phyloP scores from a whole-genome alignment of 2,888 invertebrate species.

The Melieria omissa region DNA sequence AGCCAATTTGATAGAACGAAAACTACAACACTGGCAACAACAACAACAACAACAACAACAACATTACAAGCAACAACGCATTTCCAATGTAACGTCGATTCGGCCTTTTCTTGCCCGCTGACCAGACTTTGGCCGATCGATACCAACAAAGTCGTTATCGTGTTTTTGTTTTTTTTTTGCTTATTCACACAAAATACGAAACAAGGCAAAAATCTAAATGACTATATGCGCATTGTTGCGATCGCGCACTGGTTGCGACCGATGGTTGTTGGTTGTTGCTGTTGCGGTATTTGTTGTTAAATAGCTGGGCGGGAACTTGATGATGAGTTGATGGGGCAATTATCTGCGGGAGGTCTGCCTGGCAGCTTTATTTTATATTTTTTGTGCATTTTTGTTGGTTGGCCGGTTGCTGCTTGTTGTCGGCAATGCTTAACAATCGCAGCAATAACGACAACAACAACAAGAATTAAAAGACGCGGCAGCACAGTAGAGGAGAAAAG shows the following conservation, averaged over 20 bases:
- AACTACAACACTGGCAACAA: no score
- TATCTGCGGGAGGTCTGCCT: slow-evolving; percentile 63
- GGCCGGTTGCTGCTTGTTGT: no score
- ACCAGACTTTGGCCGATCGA: not conserved
- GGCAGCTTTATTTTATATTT: not conserved
- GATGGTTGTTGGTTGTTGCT: not conserved
- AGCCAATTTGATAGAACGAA: no score
- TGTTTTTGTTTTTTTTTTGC: not conserved
- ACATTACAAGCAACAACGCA: no score
- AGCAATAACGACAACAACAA: not conserved
- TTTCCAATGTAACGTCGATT: no score
- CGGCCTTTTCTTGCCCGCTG: not conserved
- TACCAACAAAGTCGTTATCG: not conserved
- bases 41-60: not conserved
- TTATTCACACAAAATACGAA: not conserved
- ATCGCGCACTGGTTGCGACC: not conserved
- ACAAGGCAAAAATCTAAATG: not conserved
- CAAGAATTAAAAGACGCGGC: not conserved
- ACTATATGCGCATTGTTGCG: slow-evolving; percentile 31
- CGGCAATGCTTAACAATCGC: not conserved
- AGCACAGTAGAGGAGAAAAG: no score
- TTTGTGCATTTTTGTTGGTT: not conserved
- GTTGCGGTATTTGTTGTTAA: slow-evolving; percentile 51
- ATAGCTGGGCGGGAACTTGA: slow-evolving; percentile 65
- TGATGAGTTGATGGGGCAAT: slow-evolving; percentile 64